These are phyloP conservation scores for Aleadryas rufinucha DNA, from an alignment of 2,113 vertebrate genomes.

Conservation along the genomic window DNA sequence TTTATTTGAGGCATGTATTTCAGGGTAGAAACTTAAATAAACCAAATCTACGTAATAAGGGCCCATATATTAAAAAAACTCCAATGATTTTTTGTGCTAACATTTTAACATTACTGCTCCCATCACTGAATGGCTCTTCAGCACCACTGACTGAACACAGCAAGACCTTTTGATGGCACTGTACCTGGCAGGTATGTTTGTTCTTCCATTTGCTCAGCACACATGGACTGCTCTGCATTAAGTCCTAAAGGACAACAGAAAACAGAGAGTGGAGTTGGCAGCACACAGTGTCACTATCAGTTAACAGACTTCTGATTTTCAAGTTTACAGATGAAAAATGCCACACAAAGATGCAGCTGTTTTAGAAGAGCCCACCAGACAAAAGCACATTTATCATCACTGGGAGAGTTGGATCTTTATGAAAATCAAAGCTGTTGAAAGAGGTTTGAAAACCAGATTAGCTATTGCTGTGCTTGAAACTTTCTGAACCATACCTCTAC, in stretches of 20 bases:
- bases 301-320: constrained; percentile 69
- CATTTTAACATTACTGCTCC: constrained; percentile 36
- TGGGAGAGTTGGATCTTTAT: constrained; percentile 78
- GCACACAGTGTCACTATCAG: constrained; percentile 21
- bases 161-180: constrained; percentile 68
- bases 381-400: constrained; percentile 83
- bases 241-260: constrained; percentile 82
- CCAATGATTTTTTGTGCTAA: constrained; percentile 1
- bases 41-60: constrained; percentile 2
- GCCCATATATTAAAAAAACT: background rate
- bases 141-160: constrained; percentile 35
- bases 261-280: constrained; percentile 64
- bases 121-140: constrained; percentile 31
- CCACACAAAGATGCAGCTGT: constrained; percentile 87
- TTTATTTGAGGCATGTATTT: background rate
- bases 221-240: constrained; percentile 86
- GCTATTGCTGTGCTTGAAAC: constrained; percentile 82
- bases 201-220: constrained; percentile 92
- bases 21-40: constrained; percentile 22
- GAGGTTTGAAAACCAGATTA: constrained; percentile 82
- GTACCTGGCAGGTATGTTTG: constrained; percentile 93
- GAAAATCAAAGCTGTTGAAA: constrained; percentile 96
- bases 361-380: constrained; percentile 66
- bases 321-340: constrained; percentile 54
- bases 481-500: constrained; percentile 87